These are phyloP conservation scores for Heliconius hortense DNA, from an alignment of 2,888 invertebrate species.

Conservation along the genomic window DNA sequence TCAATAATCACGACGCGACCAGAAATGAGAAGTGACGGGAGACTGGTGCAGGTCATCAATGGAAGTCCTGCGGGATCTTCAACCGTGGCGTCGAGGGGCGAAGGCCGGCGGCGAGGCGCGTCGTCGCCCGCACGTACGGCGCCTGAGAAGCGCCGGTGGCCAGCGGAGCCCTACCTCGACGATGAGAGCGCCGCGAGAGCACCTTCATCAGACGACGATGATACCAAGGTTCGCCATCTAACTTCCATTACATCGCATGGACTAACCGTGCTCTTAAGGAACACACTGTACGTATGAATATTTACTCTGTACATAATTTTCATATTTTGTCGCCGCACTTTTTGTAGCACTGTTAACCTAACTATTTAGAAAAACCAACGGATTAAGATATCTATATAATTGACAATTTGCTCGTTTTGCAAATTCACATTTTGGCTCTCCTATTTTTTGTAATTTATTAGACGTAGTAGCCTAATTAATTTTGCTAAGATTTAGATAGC, in stretches of 20 bases:
- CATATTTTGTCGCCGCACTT: neutral
- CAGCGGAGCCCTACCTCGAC: slow-evolving; percentile 61
- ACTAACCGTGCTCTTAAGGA: slow-evolving; percentile 32
- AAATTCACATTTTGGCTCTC: neutral
- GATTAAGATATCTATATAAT: neutral
- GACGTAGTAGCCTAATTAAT: neutral
- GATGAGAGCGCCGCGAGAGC: slow-evolving; percentile 56
- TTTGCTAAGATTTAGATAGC: neutral
- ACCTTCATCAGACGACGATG: slow-evolving; percentile 65
- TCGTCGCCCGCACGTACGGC: slow-evolving; percentile 80
- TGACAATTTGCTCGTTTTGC: slow-evolving; percentile 1
- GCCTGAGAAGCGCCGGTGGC: slow-evolving; percentile 90
- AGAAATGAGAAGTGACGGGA: slow-evolving; percentile 36
- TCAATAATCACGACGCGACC: slow-evolving; percentile 36
- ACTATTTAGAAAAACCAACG: neutral
- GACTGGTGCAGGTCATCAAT: slow-evolving; percentile 70
- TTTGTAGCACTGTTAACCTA: neutral
- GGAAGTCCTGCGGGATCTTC: slow-evolving; percentile 58
- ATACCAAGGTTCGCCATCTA: slow-evolving; percentile 66
- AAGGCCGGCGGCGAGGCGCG: slow-evolving; percentile 70
- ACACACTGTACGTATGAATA: slow-evolving; percentile 34
- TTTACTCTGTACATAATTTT: slow-evolving; percentile 46
- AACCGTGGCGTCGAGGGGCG: slow-evolving; percentile 50
- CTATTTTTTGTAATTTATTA: neutral
- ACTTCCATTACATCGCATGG: slow-evolving; percentile 47